Conservation (phyloP, 2,888 invertebrate genomes). For the Rhagophthalmus giganteus region DNA sequence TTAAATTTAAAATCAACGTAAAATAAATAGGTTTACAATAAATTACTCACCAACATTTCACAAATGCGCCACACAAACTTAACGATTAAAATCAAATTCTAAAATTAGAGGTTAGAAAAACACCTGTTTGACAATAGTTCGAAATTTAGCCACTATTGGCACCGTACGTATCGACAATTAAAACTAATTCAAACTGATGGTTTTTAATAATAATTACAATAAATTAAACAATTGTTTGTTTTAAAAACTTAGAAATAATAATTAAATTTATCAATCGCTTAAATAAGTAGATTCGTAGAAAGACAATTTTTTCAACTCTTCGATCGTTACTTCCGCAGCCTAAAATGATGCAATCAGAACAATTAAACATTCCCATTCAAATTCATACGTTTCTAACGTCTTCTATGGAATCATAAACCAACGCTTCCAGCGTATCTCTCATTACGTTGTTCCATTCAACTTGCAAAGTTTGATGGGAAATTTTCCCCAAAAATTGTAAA, state of each 20-base stretch:
- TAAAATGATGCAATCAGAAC: slow-evolving; percentile 38
- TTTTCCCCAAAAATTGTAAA: slow-evolving; percentile 69
- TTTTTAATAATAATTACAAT: too few relatives aligned
- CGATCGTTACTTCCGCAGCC: slow-evolving; percentile 61
- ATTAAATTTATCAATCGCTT: background rate
- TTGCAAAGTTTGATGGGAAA: slow-evolving; percentile 67
- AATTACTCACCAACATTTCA: too few relatives aligned
- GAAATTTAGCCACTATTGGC: too few relatives aligned
- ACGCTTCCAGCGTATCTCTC: slow-evolving; percentile 63
- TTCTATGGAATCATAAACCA: slow-evolving; percentile 66
- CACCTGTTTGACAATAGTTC: too few relatives aligned
- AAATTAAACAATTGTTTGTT: background rate
- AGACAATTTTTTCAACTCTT: slow-evolving; percentile 59
- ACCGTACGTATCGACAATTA: background rate
- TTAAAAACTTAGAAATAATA: background rate
- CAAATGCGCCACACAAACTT: too few relatives aligned
- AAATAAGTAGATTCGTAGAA: slow-evolving; percentile 9
- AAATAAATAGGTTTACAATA: too few relatives aligned
- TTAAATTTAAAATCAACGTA: too few relatives aligned
- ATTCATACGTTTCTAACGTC: slow-evolving; percentile 60
- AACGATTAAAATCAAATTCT: too few relatives aligned
- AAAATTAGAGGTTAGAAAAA: too few relatives aligned
- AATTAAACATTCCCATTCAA: slow-evolving; percentile 1
- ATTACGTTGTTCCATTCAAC: slow-evolving; percentile 65
- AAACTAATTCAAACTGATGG: too few relatives aligned